Base-by-base conservation (phyloP, 2,113 vertebrate genomes). In the Platysteira castanea region DNA sequence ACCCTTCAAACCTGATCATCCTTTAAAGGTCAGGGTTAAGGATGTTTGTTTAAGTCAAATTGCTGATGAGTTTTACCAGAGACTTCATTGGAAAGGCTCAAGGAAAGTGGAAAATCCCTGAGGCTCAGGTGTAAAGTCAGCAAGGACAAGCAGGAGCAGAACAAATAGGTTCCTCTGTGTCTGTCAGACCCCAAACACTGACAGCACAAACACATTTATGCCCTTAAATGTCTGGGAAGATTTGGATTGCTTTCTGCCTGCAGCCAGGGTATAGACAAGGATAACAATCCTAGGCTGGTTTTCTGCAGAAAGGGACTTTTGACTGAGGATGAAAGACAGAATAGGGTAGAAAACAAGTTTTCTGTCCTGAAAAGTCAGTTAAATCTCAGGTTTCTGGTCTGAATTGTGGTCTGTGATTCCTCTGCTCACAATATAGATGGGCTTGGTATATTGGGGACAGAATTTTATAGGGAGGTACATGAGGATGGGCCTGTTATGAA, bases 361-460 rank as follows among this genome's bases (percentile, higher is more conserved):
- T 75, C 42, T 83, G 10, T 75, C 42, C 39, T 52, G 70, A 37
- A 15, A 68, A 87, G 41, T 44, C 41, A 39, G 20, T 26, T 52
- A 19, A 49, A 65, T 64, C 41, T 53, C 7, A 11, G 19, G 6
- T 49, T 86, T 94, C 46, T 13, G 15, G 14, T 84, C 13, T 16
- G 26, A 67, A 31, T 17, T 1, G 2, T 39, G 11, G 10, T 49
- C n/a, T 67, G 30, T 9, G 10, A 39, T 64, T 89, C 41, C 69
- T 2, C 2, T 75, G 42, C 27, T 11, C 1, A 2, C 15, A 9
- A 1, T 35, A 3, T 18, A 13, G 7, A 23, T 23, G 26, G 39
- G 35, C 10, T 16, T 81, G 11, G 16, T 52, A 3, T 22, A 6
- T 1, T 17, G 10, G 23, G 13, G 63, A 14, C 17, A 22, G 26